Base-by-base conservation (phyloP, 2,888 invertebrate species). In the Steinernema hermaphroditum region DNA sequence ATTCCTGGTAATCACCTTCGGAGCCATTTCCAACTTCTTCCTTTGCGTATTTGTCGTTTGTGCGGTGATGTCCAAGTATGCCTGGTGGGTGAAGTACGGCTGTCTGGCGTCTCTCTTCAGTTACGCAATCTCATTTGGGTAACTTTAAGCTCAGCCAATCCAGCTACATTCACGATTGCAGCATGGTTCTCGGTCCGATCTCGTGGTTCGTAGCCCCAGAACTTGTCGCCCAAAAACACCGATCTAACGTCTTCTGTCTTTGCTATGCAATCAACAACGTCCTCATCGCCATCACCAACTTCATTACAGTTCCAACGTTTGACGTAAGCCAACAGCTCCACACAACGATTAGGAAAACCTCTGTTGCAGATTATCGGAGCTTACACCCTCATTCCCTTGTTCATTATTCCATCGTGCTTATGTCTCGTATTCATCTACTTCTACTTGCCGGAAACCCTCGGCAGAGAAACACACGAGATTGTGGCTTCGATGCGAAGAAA, bases 201-300 rank as follows among this genome's bases (percentile, higher is more conserved):
- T 77, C 80, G 2, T 83, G 83, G 83, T 83, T 83, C 70, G 80
- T 83, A 19, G 83, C 83, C 2, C 81, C 83, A 9, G 83, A 83
- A 68, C 78, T 83, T 68, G 83, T 83, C 73, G 77, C 78, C 41
- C 82, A 83, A 69, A 78, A 81, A 14, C 83, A 83, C 73, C 77
- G 81, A 9, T 79, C 82, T 27, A 82, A 82, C 19, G 78, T 83
- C 50, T 83, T 83, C 74, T 80, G 82, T 27, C 76, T 81, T 27
- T 83, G 83, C 70, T 83, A 81, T 70, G 81, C 82, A 24, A 79
- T 82, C 75, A 80, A 80, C 75, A 83, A 83, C 57, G 72, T 81
- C 19, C 74, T 83, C 44, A 83, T 83, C 70, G 76, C 82, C 4
- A 72, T 81, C 32, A 83, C 83, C 9, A 83, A 83, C 72, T 83